These are phyloP conservation scores for Drosophila ficusphila DNA, from an alignment of 1,140 invertebrate genomes.

Conservation along the genomic window DNA sequence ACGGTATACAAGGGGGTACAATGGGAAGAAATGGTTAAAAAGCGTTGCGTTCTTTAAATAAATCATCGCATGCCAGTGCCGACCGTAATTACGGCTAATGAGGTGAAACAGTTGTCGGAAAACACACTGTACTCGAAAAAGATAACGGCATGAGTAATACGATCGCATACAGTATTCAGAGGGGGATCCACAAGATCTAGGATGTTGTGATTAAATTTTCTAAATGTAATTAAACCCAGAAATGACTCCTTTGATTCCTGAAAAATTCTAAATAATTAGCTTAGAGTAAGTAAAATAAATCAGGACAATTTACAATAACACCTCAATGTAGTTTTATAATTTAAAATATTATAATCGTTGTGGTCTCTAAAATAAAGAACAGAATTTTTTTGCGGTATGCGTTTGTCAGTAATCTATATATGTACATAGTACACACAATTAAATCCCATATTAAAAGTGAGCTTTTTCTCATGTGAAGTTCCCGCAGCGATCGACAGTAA, in stretches of 20 bases:
- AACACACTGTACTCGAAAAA: constrained; percentile 15
- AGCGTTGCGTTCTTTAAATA: constrained; percentile 24
- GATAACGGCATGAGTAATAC: constrained; percentile 36
- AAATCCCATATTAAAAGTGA: not conserved
- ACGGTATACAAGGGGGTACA: constrained; percentile 19
- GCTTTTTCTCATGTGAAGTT: not conserved
- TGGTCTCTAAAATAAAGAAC: too few relatives aligned
- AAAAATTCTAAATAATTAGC: too few relatives aligned
- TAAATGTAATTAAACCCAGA: too few relatives aligned
- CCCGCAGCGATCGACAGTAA: not conserved
- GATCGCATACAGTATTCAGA: not conserved
- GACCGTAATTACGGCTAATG: constrained; percentile 60
- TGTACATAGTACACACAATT: not conserved
- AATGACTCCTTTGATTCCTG: too few relatives aligned
- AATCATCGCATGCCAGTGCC: constrained; percentile 57
- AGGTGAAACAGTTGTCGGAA: constrained; percentile 49
- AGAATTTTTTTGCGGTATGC: too few relatives aligned
- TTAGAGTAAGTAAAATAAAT: too few relatives aligned
- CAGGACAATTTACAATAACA: too few relatives aligned
- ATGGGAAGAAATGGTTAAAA: constrained; percentile 9
- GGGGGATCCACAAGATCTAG: not conserved
- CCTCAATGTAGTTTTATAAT: too few relatives aligned
- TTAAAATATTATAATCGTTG: too few relatives aligned
- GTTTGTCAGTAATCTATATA: too few relatives aligned
- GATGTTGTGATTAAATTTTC: constrained; percentile 15